phyloP scores from a whole-genome alignment of 2,113 vertebrate genomes.

The Patagioenas fasciata region DNA sequence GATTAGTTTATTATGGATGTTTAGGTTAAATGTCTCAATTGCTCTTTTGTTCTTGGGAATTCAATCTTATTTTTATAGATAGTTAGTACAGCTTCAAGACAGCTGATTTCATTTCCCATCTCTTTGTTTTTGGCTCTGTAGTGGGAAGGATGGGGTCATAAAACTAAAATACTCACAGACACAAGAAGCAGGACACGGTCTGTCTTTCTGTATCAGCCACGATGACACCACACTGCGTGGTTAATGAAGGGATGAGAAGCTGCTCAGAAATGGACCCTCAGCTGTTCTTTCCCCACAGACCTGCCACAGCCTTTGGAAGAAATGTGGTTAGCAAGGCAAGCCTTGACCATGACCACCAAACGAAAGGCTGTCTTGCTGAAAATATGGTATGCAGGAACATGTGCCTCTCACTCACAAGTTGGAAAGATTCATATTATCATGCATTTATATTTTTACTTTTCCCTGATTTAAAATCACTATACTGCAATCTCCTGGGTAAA shows the following conservation, averaged over 20 bases:
- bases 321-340: background rate
- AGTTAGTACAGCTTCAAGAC: background rate
- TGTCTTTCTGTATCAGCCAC: background rate
- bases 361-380: background rate
- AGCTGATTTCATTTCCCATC: slow-evolving; percentile 52
- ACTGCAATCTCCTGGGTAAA: background rate
- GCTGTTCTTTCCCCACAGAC: background rate
- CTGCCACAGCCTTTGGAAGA: background rate
- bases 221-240: background rate
- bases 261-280: background rate
- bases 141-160: slow-evolving; percentile 41
- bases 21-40: slow-evolving; percentile 29
- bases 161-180: background rate
- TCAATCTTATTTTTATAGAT: background rate
- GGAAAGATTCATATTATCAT: fast-evolving
- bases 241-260: background rate
- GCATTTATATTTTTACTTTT: background rate
- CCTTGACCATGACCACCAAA: background rate
- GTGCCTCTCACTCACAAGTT: background rate
- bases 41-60: slow-evolving; percentile 29
- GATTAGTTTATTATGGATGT: slow-evolving; percentile 43
- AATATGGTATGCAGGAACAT: fast-evolving
- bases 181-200: background rate
- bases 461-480: background rate
- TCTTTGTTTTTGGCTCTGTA: slow-evolving; percentile 1